A percentile compares a stretch with the other conserved stretches of the same genome.
These are phyloP conservation scores for Phrynosoma blainvillii DNA, from an alignment of 2,113 vertebrate species.

Conservation along the genomic window DNA sequence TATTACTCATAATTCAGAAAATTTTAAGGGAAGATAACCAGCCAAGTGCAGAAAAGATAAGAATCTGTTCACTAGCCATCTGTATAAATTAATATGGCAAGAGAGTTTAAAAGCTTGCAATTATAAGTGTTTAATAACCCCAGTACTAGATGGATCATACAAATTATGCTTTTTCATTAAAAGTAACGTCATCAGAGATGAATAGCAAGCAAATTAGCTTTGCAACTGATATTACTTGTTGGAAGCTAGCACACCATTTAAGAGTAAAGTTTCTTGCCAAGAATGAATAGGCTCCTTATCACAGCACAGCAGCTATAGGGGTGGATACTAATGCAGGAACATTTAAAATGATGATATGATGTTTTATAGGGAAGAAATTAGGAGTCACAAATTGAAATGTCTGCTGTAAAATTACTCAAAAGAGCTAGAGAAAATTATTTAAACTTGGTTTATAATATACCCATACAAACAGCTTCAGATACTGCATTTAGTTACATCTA, in stretches of 20 bases:
- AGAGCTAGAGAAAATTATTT: neutral
- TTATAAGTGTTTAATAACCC: neutral
- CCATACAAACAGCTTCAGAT: neutral
- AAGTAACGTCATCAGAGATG: constrained; percentile 13
- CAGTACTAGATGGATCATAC: neutral
- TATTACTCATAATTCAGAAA: neutral
- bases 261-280: neutral
- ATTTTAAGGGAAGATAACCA: neutral
- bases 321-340: constrained; percentile 22
- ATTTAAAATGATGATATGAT: constrained; percentile 9
- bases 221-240: fast-evolving
- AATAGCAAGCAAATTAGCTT: constrained; percentile 6
- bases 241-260: neutral
- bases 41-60: neutral
- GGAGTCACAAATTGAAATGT: neutral
- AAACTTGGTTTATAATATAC: neutral
- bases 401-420: neutral
- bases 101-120: neutral
- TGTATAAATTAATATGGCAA: neutral
- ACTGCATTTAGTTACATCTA: neutral
- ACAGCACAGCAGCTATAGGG: constrained; percentile 6
- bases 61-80: neutral
- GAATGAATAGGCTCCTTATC: neutral
- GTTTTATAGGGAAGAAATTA: neutral
- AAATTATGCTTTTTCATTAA: neutral